Conservation (phyloP, 2,797 vertebrate genomes). For the Micrastur ruficollis region DNA sequence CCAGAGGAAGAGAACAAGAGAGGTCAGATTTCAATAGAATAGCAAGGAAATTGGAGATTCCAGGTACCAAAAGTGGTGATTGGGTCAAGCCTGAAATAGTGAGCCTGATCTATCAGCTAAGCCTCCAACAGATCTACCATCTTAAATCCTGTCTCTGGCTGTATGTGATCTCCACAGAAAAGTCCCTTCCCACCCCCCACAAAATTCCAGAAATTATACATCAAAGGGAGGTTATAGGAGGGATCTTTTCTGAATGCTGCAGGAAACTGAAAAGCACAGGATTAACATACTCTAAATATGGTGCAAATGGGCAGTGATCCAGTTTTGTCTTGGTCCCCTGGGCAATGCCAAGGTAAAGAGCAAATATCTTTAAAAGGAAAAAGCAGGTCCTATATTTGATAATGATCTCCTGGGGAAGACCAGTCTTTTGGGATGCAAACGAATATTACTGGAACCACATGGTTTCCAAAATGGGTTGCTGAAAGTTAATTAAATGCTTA, state of each 20-base stretch:
- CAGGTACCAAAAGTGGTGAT: neutral
- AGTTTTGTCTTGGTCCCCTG: neutral
- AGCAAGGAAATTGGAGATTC: neutral
- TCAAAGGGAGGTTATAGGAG: neutral
- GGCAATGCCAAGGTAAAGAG: neutral
- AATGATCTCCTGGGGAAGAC: neutral
- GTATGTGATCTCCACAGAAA: neutral
- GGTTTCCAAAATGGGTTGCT: neutral
- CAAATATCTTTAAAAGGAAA: neutral
- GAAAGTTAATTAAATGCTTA: neutral
- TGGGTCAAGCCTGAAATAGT: neutral
- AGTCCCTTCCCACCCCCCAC: neutral
- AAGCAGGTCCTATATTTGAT: neutral
- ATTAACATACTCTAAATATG: neutral
- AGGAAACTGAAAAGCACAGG: neutral
- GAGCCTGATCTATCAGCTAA: neutral
- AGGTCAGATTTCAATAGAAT: neutral
- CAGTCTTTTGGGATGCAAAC: neutral
- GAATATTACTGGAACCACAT: neutral
- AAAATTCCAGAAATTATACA: neutral
- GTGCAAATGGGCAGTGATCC: neutral
- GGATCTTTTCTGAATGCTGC: neutral
- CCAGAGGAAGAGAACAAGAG: neutral
- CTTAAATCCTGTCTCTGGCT: neutral
- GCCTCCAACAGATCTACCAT: neutral